Evolutionary conservation across 1,140 invertebrate species (phyloP), one percentile per base, ranked within the genome.

Genomic region (Aphelenchoides fujianensis): DNA sequence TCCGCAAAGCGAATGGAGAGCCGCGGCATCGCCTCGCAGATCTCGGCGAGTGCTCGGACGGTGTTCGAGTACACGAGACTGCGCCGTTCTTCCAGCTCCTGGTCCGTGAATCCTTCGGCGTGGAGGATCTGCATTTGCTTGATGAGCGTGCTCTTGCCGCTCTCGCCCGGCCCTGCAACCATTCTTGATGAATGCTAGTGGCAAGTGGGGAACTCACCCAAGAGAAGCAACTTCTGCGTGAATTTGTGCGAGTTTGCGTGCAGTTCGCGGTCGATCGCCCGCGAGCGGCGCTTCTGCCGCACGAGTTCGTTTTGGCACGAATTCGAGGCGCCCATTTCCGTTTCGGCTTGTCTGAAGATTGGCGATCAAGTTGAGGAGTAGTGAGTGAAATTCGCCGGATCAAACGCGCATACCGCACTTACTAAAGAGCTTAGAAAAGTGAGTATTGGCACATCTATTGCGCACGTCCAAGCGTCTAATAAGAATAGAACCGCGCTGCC

Each of bases 1-100:
- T 74, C 68, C 0, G 52, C 28, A 32, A 52, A 79, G 16, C 28
- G 5, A n/a, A 76, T 41, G 2, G 61, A 36, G 16, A 75, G 61
- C 16, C 62, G 34, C 16, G 19, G 36, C 71, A 81, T 74, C 2
- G 31, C 37, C 2, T 63, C 7, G 2, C 59, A 37, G 16, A 78
- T 27, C 2, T 81, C 80, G 19, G 74, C 32, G 36, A 75, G 55
- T 28, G 27, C 31, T n/a, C 54, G 35, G 23, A 78, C 68, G 30
- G 72, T 70, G 53, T 80, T 82, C 32, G 59, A 70, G 70, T 73
- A 80, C 16, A 80, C 66, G 19, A 83, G 69, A 16, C 74, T 62
- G 34, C 66, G 54, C 0, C 69, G 64, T 35, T 80, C 78, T 55
- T 73, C 70, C 12, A 83, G 12, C 52, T 80, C 78, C 19, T 41